These are phyloP conservation scores for Deilephila porcellus DNA, from an alignment of 2,888 invertebrate genomes.

Conservation along the genomic window DNA sequence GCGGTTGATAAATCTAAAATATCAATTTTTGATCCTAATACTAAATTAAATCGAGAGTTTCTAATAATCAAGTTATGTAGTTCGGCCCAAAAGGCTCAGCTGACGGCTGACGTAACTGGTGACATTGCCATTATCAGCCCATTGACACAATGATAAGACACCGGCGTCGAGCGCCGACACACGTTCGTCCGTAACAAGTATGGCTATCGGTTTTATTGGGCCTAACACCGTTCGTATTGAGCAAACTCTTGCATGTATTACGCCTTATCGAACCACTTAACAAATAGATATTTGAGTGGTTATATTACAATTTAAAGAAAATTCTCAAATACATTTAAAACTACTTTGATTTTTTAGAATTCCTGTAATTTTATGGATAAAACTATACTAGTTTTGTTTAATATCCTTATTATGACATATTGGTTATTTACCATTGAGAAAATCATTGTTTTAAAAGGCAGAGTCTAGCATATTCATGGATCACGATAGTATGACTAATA, in stretches of 20 bases:
- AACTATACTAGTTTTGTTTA: too few species aligned
- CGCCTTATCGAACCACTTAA: neutral
- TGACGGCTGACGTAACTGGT: constrained; percentile 21
- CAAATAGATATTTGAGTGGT: neutral
- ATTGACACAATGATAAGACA: constrained; percentile 25
- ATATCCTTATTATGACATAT: too few species aligned
- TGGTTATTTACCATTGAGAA: too few species aligned
- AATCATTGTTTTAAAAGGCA: too few species aligned
- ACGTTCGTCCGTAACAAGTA: neutral
- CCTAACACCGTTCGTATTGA: neutral
- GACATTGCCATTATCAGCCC: constrained; percentile 28
- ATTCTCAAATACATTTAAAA: neutral
- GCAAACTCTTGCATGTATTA: neutral
- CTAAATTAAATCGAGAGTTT: too few species aligned
- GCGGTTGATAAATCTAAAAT: too few species aligned
- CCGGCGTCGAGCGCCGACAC: neutral
- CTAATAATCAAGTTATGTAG: neutral
- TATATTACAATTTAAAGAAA: neutral
- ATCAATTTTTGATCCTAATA: too few species aligned
- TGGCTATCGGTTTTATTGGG: constrained; percentile 14
- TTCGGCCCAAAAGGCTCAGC: constrained; percentile 11
- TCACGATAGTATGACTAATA: too few species aligned
- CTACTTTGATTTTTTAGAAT: too few species aligned
- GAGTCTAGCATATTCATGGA: too few species aligned
- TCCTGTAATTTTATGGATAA: too few species aligned